Evolutionary conservation across 2,797 vertebrate genomes (phyloP), one percentile per base, ranked within the genome.

Genomic region (Diplodus sargus): DNA sequence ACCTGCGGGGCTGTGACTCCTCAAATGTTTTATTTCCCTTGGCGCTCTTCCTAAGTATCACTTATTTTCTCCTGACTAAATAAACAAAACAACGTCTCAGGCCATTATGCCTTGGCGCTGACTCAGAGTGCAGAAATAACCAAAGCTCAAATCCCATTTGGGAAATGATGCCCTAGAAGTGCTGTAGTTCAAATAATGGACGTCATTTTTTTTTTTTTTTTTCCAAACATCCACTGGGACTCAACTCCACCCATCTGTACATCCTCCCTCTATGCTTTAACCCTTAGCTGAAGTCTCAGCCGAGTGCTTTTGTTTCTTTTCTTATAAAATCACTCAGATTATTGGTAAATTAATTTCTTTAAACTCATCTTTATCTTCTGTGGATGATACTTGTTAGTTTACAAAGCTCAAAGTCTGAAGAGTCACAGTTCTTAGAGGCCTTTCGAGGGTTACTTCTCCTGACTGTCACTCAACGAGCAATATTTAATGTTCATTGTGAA

Each of bases 81-180:
- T 86, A 91, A 92, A 91, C 85, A 86, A 80, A 86, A 85, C 65
- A 79, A 69, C 8, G 8, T 86, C 81, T 87, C 76, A 76, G 81
- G 83, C 81, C 74, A 89, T 90, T 82, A 85, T 7, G 64, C 34
- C 51, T 82, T 69, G 87, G 83, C 78, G 34, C 47, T 62, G 76
- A 83, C 34, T 88, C 83, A 86, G 80, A 74, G 72, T 81, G 60
- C 60, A 79, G 59, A 83, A 82, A 81, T 62, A 90, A 77, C 64
- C 39, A 62, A 52, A 71, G 74, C 72, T 57, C 56, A 25, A 63
- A 82, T 74, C 83, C 72, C 85, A 58, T 73, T 73, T 73, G 79
- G 83, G 74, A 81, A 84, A 79, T 57, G 39, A 56, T 71, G 59
- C 28, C 61, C 52, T 0, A 65, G 57, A 89, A 87, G 79, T 45